Base-by-base conservation (phyloP, 2,797 vertebrate genomes). In the Diplodus sargus region DNA sequence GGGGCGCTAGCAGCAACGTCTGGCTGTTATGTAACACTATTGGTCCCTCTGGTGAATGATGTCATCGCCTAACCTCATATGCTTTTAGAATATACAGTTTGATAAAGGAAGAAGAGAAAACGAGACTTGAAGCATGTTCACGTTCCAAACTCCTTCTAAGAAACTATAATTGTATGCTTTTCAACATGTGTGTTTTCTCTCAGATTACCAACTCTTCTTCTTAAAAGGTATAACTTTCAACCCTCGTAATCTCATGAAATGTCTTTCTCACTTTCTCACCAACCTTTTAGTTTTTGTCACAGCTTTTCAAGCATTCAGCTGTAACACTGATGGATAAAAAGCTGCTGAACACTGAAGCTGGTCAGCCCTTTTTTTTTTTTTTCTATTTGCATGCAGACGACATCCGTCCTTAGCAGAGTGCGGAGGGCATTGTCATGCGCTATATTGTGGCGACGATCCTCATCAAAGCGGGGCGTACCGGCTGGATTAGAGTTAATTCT, bases 21-120 rank as follows among this genome's bases (percentile, higher is more conserved):
- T 88, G 85, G 77, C 70, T 81, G 51, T 93, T 91, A 86, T 86
- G 69, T 87, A 91, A 91, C 80, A 12, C 49, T 53, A 70, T 68
- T 66, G 71, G 79, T 86, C 83, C 80, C 85, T 83, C 76, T 86
- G 78, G 81, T 78, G 75, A 79, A 81, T 90, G 90, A 92, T 87
- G 89, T 92, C 87, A 91, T 81, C 45, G 47, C 52, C 62, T 70
- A 65, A 77, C 81, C 69, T 79, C 61, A 80, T 65, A 77, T 76
- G 57, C 76, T 86, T 85, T 84, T 76, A 76, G 81, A 85, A 72
- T 83, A 79, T 58, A 81, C 65, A 85, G 42, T 69, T 53, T 64
- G 53, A 69, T 76, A 57, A 73, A 72, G 70, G 65, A 76, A 54
- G 49, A 20, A 70, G 45, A 22, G 25, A 65, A 47, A 16, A 9